Conservation (phyloP, 2,797 vertebrate genomes). For the Tenualosa ilisha region DNA sequence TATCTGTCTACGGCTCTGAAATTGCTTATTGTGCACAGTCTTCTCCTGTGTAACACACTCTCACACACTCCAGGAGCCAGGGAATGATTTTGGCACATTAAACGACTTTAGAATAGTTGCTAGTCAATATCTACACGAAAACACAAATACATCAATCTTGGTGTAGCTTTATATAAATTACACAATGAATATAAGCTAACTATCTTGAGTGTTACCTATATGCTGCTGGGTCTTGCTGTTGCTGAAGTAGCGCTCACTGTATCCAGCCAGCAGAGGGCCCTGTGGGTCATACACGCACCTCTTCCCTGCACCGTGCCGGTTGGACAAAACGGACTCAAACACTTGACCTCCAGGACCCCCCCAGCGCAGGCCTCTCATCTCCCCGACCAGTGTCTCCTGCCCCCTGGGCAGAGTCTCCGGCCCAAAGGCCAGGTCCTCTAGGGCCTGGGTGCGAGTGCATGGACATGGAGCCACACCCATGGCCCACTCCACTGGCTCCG, state of each 20-base stretch:
- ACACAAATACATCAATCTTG: too few species aligned
- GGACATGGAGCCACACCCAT: slow-evolving; percentile 69
- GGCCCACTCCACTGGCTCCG: slow-evolving; percentile 69
- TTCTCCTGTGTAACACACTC: too few species aligned
- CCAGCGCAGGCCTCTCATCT: slow-evolving; percentile 69
- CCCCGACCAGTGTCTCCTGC: slow-evolving; percentile 49
- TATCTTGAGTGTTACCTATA: slow-evolving; percentile 66
- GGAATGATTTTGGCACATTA: too few species aligned
- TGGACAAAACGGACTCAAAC: slow-evolving; percentile 73
- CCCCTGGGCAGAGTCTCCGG: slow-evolving; percentile 61
- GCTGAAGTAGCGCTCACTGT: slow-evolving; percentile 76
- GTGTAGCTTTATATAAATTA: neutral
- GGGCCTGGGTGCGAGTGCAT: slow-evolving; percentile 73
- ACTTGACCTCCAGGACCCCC: slow-evolving; percentile 60
- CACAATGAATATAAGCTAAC: neutral
- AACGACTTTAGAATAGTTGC: too few species aligned
- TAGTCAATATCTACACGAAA: too few species aligned
- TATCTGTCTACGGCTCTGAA: neutral
- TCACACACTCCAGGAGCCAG: too few species aligned
- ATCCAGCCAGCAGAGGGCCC: slow-evolving; percentile 76
- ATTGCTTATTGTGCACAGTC: too few species aligned
- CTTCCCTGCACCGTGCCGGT: slow-evolving; percentile 70
- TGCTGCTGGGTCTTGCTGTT: slow-evolving; percentile 64
- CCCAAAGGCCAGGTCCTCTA: slow-evolving; percentile 71
- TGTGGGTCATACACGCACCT: slow-evolving; percentile 78